Evolutionary conservation across 1,140 invertebrate genomes (phyloP).

Genomic region (Drosophila subpulchrella): DNA sequence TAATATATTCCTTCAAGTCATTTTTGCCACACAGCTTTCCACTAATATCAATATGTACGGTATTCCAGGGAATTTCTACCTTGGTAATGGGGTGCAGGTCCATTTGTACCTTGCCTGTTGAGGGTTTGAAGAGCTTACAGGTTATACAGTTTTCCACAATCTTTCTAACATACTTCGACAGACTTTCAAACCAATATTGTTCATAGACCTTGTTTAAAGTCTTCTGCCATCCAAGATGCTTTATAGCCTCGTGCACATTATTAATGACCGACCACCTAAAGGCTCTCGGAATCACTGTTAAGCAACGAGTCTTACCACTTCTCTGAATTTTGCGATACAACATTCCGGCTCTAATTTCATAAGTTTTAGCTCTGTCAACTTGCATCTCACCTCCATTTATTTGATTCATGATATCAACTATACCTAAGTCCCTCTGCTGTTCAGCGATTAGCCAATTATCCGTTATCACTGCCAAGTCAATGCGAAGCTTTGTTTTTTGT

Average conservation of each 20-base stretch:
- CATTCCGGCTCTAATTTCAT: too few relatives aligned
- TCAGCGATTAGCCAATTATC: conserved; percentile 11
- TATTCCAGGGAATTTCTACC: background rate
- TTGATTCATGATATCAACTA: background rate
- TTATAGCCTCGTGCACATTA: conserved; percentile 14
- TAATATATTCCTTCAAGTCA: too few relatives aligned
- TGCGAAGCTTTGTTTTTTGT: background rate
- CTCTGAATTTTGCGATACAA: conserved; percentile 4
- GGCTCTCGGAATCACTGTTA: conserved; percentile 19
- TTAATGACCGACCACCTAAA: conserved; percentile 37
- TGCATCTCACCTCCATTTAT: conserved; percentile 1
- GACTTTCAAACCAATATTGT: background rate
- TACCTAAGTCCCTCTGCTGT: background rate
- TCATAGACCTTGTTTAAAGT: conserved; percentile 23
- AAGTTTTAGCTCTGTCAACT: too few relatives aligned
- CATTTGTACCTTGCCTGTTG: background rate
- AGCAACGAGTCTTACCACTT: conserved; percentile 10
- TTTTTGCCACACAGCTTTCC: too few relatives aligned
- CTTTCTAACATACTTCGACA: conserved; percentile 4
- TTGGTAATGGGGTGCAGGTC: background rate
- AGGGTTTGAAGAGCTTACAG: background rate
- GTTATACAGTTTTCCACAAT: conserved; percentile 1
- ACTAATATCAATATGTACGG: too few relatives aligned
- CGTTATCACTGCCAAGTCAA: background rate
- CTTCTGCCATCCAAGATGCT: conserved; percentile 25